phyloP scores from a whole-genome alignment of 2,113 vertebrate genomes.

The Gorilla gorilla region DNA sequence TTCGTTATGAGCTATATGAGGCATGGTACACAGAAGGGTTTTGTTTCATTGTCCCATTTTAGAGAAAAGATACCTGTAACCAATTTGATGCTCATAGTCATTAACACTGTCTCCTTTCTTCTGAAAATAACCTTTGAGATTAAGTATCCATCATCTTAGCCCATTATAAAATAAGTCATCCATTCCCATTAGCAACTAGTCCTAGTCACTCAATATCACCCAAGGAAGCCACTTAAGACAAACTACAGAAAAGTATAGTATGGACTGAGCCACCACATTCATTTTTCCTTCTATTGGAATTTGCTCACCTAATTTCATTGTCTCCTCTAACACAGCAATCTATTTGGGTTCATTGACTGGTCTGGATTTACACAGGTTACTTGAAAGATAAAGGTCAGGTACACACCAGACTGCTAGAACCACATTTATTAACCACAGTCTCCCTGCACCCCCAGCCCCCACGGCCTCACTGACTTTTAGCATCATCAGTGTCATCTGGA shows the following conservation, averaged over 20 bases:
- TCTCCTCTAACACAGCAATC: slow-evolving; percentile 66
- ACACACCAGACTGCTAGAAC: slow-evolving; percentile 54
- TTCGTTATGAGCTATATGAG: neutral
- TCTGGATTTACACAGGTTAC: slow-evolving; percentile 79
- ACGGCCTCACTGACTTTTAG: slow-evolving; percentile 66
- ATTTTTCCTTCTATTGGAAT: slow-evolving; percentile 67
- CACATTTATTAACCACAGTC: slow-evolving; percentile 74
- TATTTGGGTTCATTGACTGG: slow-evolving; percentile 76
- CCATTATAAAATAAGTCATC: slow-evolving; percentile 33
- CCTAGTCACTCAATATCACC: slow-evolving; percentile 17
- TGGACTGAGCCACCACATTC: slow-evolving; percentile 50
- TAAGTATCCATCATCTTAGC: slow-evolving; percentile 36
- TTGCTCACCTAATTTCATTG: slow-evolving; percentile 78
- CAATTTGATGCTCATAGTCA: neutral
- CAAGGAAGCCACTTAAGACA: slow-evolving; percentile 48
- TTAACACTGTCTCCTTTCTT: neutral
- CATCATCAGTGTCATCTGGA: slow-evolving; percentile 78
- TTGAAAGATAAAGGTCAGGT: slow-evolving; percentile 84
- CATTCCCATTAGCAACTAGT: slow-evolving; percentile 33
- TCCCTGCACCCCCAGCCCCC: neutral
- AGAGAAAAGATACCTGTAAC: neutral
- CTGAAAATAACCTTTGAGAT: neutral
- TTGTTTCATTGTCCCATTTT: neutral
- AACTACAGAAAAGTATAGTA: slow-evolving; percentile 39
- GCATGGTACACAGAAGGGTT: fast-evolving